Conservation (phyloP, 2,113 vertebrate species). For the Centrocercus urophasianus region DNA sequence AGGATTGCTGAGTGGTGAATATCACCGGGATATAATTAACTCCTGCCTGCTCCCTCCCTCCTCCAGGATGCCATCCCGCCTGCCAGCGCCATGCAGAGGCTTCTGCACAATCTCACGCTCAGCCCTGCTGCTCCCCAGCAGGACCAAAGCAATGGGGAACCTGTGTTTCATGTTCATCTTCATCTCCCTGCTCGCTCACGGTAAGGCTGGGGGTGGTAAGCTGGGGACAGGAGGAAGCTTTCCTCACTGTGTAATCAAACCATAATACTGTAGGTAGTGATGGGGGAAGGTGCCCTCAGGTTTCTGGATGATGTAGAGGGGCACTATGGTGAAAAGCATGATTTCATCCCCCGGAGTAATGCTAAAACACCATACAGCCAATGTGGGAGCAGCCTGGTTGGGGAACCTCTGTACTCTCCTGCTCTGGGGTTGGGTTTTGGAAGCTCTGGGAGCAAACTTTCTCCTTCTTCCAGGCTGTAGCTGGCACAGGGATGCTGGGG, state of each 20-base stretch:
- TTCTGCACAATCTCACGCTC: neutral
- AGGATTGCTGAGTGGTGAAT: neutral
- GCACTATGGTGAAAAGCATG: neutral
- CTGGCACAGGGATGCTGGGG: neutral
- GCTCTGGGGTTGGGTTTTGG: neutral
- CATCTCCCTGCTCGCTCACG: neutral
- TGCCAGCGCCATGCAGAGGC: neutral
- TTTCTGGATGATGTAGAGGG: neutral
- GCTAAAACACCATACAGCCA: neutral
- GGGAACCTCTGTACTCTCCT: neutral
- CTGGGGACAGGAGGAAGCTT: neutral
- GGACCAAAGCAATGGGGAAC: conserved; percentile 31
- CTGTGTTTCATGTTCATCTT: conserved; percentile 12
- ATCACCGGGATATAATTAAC: neutral
- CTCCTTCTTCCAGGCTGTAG: neutral
- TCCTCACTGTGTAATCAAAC: neutral
- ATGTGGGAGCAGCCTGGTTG: neutral
- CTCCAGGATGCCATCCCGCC: neutral
- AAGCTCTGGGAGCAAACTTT: neutral
- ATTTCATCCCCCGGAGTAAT: neutral
- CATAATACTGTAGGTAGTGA: neutral
- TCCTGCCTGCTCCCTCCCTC: conserved; percentile 9
- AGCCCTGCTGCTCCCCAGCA: neutral
- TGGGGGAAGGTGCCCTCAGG: neutral
- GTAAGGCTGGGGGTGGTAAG: conserved; percentile 30